Evolutionary conservation across 2,888 invertebrate genomes (phyloP).

Genomic region (Thumatha senex): DNA sequence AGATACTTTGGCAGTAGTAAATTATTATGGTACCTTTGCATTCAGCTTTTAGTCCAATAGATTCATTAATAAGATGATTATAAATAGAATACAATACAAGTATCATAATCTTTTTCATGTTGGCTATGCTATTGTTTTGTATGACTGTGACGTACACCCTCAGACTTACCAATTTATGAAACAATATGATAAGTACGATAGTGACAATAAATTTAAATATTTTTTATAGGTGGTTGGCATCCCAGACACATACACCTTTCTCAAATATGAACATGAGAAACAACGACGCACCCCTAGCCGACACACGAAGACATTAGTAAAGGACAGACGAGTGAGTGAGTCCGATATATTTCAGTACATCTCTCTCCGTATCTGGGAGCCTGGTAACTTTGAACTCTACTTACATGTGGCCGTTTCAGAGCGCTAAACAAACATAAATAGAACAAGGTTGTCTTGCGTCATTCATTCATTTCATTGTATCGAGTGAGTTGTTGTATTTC

Average conservation of each 20-base stretch:
- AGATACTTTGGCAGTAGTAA: too few species aligned
- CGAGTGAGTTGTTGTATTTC: not conserved
- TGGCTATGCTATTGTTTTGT: too few species aligned
- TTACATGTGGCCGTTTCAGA: slow-evolving; percentile 54
- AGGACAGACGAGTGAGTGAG: slow-evolving; percentile 84
- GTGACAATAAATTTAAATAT: too few species aligned
- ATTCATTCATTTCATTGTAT: slow-evolving; percentile 4
- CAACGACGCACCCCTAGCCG: slow-evolving; percentile 83
- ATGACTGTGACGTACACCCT: too few species aligned
- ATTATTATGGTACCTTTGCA: too few species aligned
- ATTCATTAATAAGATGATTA: too few species aligned
- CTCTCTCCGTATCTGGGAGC: slow-evolving; percentile 38
- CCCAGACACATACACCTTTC: slow-evolving; percentile 86
- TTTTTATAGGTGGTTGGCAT: slow-evolving; percentile 84
- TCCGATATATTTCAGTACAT: slow-evolving; percentile 1
- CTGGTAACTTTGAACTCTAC: slow-evolving; percentile 54
- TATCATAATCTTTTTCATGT: too few species aligned
- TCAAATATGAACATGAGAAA: slow-evolving; percentile 82
- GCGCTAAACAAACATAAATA: slow-evolving; percentile 14
- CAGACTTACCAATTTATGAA: too few species aligned
- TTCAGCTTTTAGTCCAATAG: too few species aligned
- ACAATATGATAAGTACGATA: too few species aligned
- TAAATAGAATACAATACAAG: too few species aligned
- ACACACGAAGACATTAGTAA: slow-evolving; percentile 73
- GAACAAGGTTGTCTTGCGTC: slow-evolving; percentile 23